phyloP scores from a whole-genome alignment of 30 jellyfish, hydroid and myxozoan species.

The Pseudorhiza aurosa region DNA sequence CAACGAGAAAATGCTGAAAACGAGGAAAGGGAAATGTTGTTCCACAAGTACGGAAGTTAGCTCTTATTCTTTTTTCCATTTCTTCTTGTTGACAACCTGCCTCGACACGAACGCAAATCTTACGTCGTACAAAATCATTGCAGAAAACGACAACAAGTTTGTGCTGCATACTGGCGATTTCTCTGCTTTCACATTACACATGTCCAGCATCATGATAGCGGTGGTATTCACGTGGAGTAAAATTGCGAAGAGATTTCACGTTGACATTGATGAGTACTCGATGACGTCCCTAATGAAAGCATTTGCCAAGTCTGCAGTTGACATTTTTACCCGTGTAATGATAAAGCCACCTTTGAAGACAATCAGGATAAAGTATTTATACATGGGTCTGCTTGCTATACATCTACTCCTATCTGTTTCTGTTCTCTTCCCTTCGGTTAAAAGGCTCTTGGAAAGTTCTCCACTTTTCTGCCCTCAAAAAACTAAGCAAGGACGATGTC shows the following conservation, averaged over 20 bases:
- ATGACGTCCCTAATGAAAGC: neutral
- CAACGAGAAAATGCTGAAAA: neutral
- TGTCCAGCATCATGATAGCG: neutral
- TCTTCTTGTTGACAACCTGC: constrained; percentile 18
- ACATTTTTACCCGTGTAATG: constrained; percentile 4
- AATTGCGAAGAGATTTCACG: constrained; percentile 1
- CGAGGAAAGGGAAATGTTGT: neutral
- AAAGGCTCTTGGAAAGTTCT: constrained; percentile 29
- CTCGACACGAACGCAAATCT: constrained; percentile 34
- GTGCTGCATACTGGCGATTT: neutral
- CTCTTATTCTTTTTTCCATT: constrained; percentile 35
- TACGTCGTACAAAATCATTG: constrained; percentile 11
- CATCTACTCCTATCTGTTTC: constrained; percentile 6
- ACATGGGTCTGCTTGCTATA: constrained; percentile 33
- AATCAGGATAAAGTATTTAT: constrained; percentile 8
- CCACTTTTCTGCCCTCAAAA: constrained; percentile 58
- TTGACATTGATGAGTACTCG: constrained; percentile 8
- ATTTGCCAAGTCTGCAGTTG: neutral
- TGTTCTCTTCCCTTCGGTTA: constrained; percentile 32
- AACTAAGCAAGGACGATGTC: constrained; percentile 57
- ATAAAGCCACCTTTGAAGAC: constrained; percentile 30
- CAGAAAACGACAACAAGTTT: constrained; percentile 16
- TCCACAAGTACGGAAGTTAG: constrained; percentile 3
- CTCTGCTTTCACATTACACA: neutral
- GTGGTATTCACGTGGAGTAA: constrained; percentile 19